Percentiles rank a stretch among this genome's conserved stretches.
Evolutionary conservation across 2,797 vertebrate species (phyloP).

Genomic region (Poecilia picta): DNA sequence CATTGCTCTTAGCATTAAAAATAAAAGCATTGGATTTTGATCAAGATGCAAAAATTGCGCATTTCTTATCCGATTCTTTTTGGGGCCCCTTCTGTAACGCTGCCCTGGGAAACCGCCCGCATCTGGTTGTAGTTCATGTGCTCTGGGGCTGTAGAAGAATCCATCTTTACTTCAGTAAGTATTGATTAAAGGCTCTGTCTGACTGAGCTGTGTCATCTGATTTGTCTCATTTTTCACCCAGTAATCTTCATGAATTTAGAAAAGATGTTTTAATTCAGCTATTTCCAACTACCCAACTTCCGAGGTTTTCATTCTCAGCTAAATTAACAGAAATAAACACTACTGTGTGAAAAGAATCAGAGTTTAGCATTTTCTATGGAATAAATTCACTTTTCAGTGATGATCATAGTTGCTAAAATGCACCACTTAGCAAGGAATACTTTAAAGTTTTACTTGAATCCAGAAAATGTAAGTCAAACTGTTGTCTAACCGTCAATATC

Average conservation of each 20-base stretch:
- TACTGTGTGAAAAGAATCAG: background rate
- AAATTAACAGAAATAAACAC: background rate
- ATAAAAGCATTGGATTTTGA: background rate
- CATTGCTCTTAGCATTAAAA: no score
- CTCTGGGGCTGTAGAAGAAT: conserved; percentile 15
- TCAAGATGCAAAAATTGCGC: background rate
- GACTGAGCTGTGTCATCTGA: background rate
- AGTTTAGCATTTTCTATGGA: background rate
- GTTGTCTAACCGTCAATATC: background rate
- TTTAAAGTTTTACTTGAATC: background rate
- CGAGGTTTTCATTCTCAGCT: background rate
- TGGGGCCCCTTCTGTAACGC: background rate
- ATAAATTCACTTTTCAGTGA: background rate
- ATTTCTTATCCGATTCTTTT: background rate
- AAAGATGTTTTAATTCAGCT: background rate
- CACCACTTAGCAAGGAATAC: background rate
- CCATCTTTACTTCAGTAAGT: conserved; percentile 10
- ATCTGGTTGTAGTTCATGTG: conserved; percentile 21
- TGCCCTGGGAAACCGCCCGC: background rate
- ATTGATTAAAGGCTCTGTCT: conserved; percentile 50
- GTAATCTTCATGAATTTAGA: background rate
- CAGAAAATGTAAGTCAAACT: background rate
- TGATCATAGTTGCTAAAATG: background rate
- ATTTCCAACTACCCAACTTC: background rate
- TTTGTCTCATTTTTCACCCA: background rate